Conservation (phyloP, 2,888 invertebrate genomes). For the Drosophila pseudotalamancana region DNA sequence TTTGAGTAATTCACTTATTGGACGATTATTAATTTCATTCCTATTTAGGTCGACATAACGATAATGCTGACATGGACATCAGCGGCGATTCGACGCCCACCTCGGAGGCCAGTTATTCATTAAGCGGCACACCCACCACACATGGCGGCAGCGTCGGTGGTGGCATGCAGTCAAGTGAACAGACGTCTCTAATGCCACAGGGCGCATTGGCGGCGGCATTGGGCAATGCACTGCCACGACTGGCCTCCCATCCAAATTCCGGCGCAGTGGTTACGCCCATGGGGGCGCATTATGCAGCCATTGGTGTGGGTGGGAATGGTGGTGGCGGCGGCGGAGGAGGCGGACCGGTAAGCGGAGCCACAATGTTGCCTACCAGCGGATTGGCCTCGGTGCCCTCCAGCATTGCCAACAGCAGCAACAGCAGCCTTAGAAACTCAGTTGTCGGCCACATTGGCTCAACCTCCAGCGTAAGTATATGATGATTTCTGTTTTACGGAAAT, state of each 20-base stretch:
- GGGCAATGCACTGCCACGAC: conserved; percentile 85
- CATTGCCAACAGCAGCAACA: conserved; percentile 65
- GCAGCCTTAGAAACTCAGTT: conserved; percentile 72
- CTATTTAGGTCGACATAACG: conserved; percentile 82
- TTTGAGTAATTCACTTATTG: not conserved
- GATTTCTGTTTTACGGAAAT: no score
- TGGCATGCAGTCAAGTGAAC: conserved; percentile 46
- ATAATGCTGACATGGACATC: conserved; percentile 96
- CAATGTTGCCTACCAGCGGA: conserved; percentile 79
- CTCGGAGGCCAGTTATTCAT: conserved; percentile 90
- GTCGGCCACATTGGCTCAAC: conserved; percentile 74
- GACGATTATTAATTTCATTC: not conserved
- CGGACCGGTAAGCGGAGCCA: conserved; percentile 77
- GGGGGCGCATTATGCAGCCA: conserved; percentile 40
- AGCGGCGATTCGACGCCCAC: conserved; percentile 95
- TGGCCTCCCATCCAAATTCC: conserved; percentile 84
- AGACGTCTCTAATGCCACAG: conserved; percentile 83
- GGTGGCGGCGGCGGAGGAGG: conserved; percentile 57
- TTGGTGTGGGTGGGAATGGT: conserved; percentile 47
- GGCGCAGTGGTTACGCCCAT: conserved; percentile 48
- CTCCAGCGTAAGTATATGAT: conserved; percentile 58
- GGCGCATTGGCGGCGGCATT: conserved; percentile 40
- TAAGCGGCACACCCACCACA: conserved; percentile 84
- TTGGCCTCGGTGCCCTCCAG: conserved; percentile 69
- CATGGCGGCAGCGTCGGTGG: conserved; percentile 63